These are phyloP conservation scores for Petrocephalus microphthalmus DNA, from an alignment of 2,113 vertebrate species.

Conservation along the genomic window DNA sequence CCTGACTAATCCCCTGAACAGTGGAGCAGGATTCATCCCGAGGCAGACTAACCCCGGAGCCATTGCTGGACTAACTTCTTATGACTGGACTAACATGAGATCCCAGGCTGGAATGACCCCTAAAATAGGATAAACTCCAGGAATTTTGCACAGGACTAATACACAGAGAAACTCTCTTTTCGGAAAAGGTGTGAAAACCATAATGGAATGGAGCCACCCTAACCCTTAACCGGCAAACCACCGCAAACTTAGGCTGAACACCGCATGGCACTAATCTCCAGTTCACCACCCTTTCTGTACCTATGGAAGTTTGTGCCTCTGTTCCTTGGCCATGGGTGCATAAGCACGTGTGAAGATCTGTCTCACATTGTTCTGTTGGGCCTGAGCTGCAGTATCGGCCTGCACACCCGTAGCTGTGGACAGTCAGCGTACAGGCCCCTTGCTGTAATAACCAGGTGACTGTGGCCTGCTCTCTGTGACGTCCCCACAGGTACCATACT, in stretches of 20 bases:
- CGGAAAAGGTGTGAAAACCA: not conserved
- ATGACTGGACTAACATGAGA: not conserved
- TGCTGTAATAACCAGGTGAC: not conserved
- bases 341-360: not conserved
- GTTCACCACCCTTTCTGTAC: not conserved
- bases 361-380: not conserved
- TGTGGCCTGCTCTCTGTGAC: not conserved
- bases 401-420: not conserved
- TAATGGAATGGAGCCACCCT: not conserved
- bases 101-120: constrained; percentile 7
- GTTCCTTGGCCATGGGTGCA: not conserved
- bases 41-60: constrained; percentile 21
- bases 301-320: not conserved
- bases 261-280: not conserved
- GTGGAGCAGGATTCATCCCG: constrained; percentile 35
- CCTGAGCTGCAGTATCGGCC: not conserved
- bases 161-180: not conserved
- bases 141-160: not conserved
- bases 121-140: not conserved
- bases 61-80: constrained; percentile 34
- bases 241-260: not conserved
- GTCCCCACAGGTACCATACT: constrained; percentile 67
- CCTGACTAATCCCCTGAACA: constrained; percentile 15
- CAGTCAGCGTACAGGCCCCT: not conserved
- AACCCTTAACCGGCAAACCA: not conserved